phyloP scores from a whole-genome alignment of 2,888 invertebrate species.

The Tinea trinotella region DNA sequence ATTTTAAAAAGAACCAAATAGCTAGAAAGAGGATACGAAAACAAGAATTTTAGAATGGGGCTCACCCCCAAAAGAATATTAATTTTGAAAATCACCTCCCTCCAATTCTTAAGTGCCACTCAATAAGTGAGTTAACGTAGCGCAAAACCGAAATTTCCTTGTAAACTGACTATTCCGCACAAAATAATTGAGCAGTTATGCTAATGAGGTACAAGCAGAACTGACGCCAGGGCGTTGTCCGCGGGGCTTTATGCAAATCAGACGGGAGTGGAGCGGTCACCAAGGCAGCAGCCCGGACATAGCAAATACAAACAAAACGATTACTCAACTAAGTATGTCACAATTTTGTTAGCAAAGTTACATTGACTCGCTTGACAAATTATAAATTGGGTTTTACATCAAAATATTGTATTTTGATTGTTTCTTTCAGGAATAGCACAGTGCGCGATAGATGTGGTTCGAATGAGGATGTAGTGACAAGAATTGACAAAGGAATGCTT shows the following conservation, averaged over 20 bases:
- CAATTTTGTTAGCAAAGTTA: background rate
- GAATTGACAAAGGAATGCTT: too few relatives aligned
- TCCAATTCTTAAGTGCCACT: slow-evolving; percentile 2
- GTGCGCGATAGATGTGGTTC: too few relatives aligned
- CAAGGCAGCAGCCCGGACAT: slow-evolving; percentile 7
- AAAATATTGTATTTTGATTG: too few relatives aligned
- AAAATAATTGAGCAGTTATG: slow-evolving; percentile 69
- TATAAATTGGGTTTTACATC: background rate
- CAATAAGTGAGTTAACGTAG: slow-evolving; percentile 24
- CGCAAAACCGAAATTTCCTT: slow-evolving; percentile 55
- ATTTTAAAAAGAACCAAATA: too few relatives aligned
- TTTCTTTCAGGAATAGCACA: too few relatives aligned
- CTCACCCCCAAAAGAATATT: background rate
- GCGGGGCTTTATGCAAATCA: slow-evolving; percentile 31
- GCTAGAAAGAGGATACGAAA: background rate
- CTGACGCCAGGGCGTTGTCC: slow-evolving; percentile 60
- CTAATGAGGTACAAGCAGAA: slow-evolving; percentile 61
- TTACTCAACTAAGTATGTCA: slow-evolving; percentile 8
- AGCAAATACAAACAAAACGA: slow-evolving; percentile 13
- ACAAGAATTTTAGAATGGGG: background rate
- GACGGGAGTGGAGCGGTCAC: slow-evolving; percentile 3
- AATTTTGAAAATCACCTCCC: background rate
- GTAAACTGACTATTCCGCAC: slow-evolving; percentile 59
- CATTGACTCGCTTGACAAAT: background rate
- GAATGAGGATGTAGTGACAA: too few relatives aligned